phyloP scores from a whole-genome alignment of 2,888 invertebrate species.

The Nasonia oneida region DNA sequence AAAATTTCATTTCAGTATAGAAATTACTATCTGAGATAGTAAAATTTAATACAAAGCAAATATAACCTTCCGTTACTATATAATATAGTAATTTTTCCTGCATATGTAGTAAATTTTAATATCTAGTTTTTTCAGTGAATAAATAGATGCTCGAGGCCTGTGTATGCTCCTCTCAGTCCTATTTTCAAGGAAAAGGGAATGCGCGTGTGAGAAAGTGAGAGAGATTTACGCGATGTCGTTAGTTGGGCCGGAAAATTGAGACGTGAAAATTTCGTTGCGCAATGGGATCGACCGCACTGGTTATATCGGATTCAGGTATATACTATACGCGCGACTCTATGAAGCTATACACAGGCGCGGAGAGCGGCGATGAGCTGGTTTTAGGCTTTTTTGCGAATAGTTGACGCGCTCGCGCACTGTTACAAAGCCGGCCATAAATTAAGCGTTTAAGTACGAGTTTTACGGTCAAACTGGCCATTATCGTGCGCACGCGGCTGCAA shows the following conservation, averaged over 20 bases:
- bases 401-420: conserved; percentile 12
- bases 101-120: too few species aligned
- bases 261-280: neutral
- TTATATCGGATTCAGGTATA: too few species aligned
- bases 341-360: neutral
- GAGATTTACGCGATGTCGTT: neutral
- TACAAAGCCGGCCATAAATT: conserved; percentile 47
- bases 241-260: neutral
- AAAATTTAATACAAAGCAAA: too few species aligned
- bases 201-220: neutral
- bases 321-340: neutral
- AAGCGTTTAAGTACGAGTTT: conserved; percentile 51
- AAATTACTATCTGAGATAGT: too few species aligned
- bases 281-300: neutral
- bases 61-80: too few species aligned
- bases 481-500: conserved; percentile 1
- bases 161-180: neutral
- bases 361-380: conserved; percentile 15
- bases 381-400: neutral
- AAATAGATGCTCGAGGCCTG: conserved; percentile 12
- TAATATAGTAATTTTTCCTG: too few species aligned
- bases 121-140: neutral
- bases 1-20: too few species aligned
- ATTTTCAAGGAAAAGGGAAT: neutral
- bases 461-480: conserved; percentile 49